Evolutionary conservation across 2,888 invertebrate genomes (phyloP).

Genomic region (Acronicta psi): DNA sequence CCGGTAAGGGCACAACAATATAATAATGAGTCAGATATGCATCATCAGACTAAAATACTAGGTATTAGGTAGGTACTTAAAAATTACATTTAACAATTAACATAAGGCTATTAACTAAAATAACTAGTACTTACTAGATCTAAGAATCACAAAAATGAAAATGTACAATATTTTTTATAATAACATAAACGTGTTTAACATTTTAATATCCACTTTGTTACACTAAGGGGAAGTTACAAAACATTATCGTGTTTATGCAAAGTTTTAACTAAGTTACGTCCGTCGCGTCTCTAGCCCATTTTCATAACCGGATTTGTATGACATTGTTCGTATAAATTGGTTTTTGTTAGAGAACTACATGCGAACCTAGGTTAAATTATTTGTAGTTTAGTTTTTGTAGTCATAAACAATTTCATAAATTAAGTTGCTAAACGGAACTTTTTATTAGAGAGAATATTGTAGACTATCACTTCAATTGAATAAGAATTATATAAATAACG

Average conservation of each 20-base stretch:
- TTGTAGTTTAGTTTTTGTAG: constrained; percentile 8
- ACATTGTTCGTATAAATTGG: constrained; percentile 54
- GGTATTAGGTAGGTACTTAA: too few relatives aligned
- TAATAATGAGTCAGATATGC: too few relatives aligned
- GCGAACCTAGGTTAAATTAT: constrained; percentile 18
- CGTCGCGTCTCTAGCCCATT: constrained; percentile 26
- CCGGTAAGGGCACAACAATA: too few relatives aligned
- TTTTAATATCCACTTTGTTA: constrained; percentile 49
- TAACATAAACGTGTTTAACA: constrained; percentile 29
- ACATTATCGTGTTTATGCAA: constrained; percentile 52
- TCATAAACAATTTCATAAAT: not conserved
- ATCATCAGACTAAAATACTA: too few relatives aligned
- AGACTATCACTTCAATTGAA: too few relatives aligned
- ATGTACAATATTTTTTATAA: constrained; percentile 2
- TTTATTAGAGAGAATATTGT: too few relatives aligned
- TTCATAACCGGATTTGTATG: constrained; percentile 51
- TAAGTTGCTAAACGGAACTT: too few relatives aligned
- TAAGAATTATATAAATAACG: too few relatives aligned
- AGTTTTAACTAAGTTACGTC: constrained; percentile 51
- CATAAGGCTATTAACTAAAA: too few relatives aligned
- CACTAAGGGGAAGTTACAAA: constrained; percentile 45
- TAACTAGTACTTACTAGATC: too few relatives aligned
- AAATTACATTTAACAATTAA: too few relatives aligned
- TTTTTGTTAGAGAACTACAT: constrained; percentile 42
- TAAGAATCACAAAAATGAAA: too few relatives aligned